Conservation (phyloP, 2,888 invertebrate genomes). For the Hypselothyrea guttata region DNA sequence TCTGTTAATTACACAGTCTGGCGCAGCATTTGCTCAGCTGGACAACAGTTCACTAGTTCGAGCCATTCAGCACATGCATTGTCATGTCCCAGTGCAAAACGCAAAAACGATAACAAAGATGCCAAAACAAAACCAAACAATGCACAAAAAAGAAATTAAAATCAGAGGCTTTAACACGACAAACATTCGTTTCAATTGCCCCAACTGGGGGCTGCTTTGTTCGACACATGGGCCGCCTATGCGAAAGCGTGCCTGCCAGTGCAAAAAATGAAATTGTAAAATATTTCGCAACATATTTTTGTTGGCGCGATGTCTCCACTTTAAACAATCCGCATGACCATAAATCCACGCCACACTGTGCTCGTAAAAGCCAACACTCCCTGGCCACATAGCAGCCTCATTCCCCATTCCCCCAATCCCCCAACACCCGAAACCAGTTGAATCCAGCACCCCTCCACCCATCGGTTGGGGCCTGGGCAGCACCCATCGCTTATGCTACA, state of each 20-base stretch:
- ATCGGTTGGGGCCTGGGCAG: background rate
- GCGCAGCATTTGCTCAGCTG: conserved; percentile 43
- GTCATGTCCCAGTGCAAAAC: conserved; percentile 15
- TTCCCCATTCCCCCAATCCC: background rate
- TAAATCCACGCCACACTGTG: conserved; percentile 55
- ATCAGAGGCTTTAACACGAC: conserved; percentile 68
- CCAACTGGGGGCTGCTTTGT: conserved; percentile 35
- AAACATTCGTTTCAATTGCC: conserved; percentile 72
- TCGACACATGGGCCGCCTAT: conserved; percentile 40
- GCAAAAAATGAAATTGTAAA: conserved; percentile 67
- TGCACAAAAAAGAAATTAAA: conserved; percentile 25
- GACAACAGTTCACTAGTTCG: conserved; percentile 41
- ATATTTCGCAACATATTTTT: conserved; percentile 73
- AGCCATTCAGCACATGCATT: conserved; percentile 33
- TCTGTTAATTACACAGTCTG: conserved; percentile 63
- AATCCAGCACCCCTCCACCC: no score
- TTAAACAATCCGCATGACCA: conserved; percentile 71
- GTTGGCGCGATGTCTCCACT: conserved; percentile 57
- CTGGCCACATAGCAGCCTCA: background rate
- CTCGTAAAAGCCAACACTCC: conserved; percentile 44
- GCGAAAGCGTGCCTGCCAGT: conserved; percentile 32
- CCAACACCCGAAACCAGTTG: background rate
- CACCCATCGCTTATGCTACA: conserved; percentile 16
- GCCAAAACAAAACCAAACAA: no score
- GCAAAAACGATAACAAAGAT: conserved; percentile 8